Conservation (phyloP, 2,113 vertebrate species). For the Ariopsis seemanni region DNA sequence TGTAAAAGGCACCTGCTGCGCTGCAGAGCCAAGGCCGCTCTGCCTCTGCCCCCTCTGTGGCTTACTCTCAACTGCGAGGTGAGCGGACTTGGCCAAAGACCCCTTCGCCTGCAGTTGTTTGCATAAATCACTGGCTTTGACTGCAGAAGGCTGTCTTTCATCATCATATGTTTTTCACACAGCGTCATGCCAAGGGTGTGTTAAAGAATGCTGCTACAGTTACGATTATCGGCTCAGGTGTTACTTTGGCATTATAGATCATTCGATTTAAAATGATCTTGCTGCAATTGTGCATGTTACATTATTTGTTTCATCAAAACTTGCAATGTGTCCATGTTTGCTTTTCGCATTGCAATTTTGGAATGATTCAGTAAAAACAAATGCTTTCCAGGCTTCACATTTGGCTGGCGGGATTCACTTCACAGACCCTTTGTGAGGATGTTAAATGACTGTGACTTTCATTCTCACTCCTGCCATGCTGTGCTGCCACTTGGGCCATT, state of each 20-base stretch:
- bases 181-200: conserved; percentile 25
- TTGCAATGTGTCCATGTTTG: background rate
- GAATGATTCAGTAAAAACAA: conserved; percentile 2
- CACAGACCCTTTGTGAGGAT: background rate
- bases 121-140: conserved; percentile 49
- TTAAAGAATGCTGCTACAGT: conserved; percentile 29
- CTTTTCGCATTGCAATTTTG: conserved; percentile 11
- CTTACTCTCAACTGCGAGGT: conserved; percentile 15
- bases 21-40: conserved; percentile 18
- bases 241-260: background rate
- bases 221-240: background rate
- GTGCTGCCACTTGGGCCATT: background rate
- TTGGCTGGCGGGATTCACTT: background rate
- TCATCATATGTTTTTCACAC: conserved; percentile 7
- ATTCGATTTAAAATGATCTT: background rate
- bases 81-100: conserved; percentile 35
- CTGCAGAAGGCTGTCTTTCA: conserved; percentile 29
- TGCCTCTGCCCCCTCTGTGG: conserved; percentile 8
- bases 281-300: background rate
- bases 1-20: conserved; percentile 44
- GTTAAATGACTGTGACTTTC: background rate
- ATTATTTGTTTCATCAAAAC: background rate
- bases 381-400: background rate
- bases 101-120: conserved; percentile 47
- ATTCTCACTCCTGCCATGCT: background rate